Base-by-base conservation (phyloP, 2,888 invertebrate species). In the Drosophila nigritarsus region DNA sequence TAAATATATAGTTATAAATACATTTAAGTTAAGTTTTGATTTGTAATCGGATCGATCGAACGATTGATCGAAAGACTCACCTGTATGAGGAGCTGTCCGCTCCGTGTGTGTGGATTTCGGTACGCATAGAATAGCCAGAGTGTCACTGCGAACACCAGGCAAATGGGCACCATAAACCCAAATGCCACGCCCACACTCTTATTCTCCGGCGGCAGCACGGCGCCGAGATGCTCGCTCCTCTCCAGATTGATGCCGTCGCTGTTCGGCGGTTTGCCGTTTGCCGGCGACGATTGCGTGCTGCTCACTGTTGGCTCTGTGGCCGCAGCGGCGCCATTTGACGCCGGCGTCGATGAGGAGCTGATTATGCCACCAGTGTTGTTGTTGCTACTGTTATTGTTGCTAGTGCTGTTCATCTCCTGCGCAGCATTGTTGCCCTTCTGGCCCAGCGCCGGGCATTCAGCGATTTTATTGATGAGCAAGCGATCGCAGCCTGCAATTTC, bases 21-120 rank as follows among this genome's bases (percentile, higher is more conserved):
- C 24, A 34, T 13, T 4, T 32, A 5, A 27, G n/a, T 49, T 32
- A 32, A 20, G 32, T 6, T 40, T 40, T 40, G 9, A 36, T 20
- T 27, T 13, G 0, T 11, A 36, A 6, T 27, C 36, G 36, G 27
- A 5, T 54, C 13, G 18, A 38, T 38, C 11, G 30, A 15, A 20
- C 18, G n/a, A 27, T 20, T 11, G 18, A 24, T n/a, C n/a, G 20
- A 38, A 6, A 8, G 27, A 92, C 94, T 94, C 94, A 99, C 99
- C 96, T 97, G 97, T 91, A 99, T 99, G 62, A 99, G 95, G 91
- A 99, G 95, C 93, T 99, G 98, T 74, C 99, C 99, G 83, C 98
- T 98, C 59, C 97, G 95, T 8, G 98, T 97, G 91, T 98, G 98
- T 2, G 99, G 99, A 94, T 99, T 98, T 91, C 97, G 96, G 94